A percentile compares a stretch with the other conserved stretches of the same genome.
Evolutionary conservation across 2,113 vertebrate genomes (phyloP).

Genomic region (Aspidoscelis tigris): DNA sequence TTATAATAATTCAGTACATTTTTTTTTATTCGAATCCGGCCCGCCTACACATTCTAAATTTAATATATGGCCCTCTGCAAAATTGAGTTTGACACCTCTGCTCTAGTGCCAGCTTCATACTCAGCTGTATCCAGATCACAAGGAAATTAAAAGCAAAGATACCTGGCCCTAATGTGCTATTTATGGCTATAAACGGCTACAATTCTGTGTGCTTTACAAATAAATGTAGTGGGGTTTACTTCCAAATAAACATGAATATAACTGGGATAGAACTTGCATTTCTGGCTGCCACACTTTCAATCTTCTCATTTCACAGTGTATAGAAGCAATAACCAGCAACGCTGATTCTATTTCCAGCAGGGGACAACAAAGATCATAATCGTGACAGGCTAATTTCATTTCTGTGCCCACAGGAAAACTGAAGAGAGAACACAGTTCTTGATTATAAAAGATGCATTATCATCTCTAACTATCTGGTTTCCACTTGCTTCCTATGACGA

Average conservation of each 20-base stretch:
- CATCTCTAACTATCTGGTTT: conserved; percentile 6
- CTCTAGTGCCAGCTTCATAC: neutral
- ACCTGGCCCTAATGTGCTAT: neutral
- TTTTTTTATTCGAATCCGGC: too few relatives aligned
- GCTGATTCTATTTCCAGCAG: neutral
- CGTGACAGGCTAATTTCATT: conserved; percentile 11
- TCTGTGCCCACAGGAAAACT: neutral
- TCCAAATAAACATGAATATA: neutral
- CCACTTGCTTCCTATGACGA: neutral
- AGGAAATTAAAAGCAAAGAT: neutral
- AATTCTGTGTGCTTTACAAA: neutral
- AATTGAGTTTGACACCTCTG: too few relatives aligned
- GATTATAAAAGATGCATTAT: conserved; percentile 10
- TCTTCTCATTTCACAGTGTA: neutral
- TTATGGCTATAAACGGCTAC: neutral
- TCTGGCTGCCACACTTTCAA: neutral
- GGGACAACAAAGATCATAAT: conserved; percentile 14
- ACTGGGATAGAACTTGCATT: neutral
- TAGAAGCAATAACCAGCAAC: neutral
- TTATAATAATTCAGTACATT: too few relatives aligned
- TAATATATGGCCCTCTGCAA: too few relatives aligned
- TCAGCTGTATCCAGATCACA: neutral
- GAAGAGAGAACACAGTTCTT: neutral
- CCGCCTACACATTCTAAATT: too few relatives aligned
- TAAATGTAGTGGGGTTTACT: neutral